Evolutionary conservation across 2,888 invertebrate species (phyloP).

Genomic region (Myopa tessellatipennis): DNA sequence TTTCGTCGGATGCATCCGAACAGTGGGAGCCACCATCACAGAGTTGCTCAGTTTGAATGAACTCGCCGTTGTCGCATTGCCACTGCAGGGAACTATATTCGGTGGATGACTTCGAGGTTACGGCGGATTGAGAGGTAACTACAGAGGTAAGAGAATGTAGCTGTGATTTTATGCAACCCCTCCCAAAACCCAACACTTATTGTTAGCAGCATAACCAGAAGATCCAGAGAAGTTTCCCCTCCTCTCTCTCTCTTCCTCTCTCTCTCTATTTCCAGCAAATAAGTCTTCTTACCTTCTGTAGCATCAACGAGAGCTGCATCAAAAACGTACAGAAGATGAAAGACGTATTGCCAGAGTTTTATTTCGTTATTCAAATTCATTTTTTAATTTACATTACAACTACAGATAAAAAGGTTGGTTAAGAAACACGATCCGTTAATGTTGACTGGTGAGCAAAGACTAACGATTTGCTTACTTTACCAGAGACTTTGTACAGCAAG

Average conservation of each 20-base stretch:
- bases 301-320: not conserved
- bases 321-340: not conserved
- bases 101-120: not conserved
- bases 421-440: not conserved
- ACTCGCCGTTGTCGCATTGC: conserved; percentile 58
- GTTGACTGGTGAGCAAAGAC: not conserved
- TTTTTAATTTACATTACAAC: not conserved
- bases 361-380: not conserved
- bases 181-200: not conserved
- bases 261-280: too few species aligned
- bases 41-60: conserved; percentile 53
- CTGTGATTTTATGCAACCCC: too few species aligned
- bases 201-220: too few species aligned
- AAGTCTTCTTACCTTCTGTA: not conserved
- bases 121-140: too few species aligned
- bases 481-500: too few species aligned
- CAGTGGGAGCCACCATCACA: conserved; percentile 61
- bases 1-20: conserved; percentile 62
- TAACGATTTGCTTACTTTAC: not conserved
- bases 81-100: conserved; percentile 53
- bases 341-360: not conserved
- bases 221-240: too few species aligned
- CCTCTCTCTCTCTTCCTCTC: not conserved
- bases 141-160: too few species aligned
- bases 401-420: not conserved